Evolutionary conservation across 1,140 invertebrate genomes (phyloP).

Genomic region (Brachionus sp.): DNA sequence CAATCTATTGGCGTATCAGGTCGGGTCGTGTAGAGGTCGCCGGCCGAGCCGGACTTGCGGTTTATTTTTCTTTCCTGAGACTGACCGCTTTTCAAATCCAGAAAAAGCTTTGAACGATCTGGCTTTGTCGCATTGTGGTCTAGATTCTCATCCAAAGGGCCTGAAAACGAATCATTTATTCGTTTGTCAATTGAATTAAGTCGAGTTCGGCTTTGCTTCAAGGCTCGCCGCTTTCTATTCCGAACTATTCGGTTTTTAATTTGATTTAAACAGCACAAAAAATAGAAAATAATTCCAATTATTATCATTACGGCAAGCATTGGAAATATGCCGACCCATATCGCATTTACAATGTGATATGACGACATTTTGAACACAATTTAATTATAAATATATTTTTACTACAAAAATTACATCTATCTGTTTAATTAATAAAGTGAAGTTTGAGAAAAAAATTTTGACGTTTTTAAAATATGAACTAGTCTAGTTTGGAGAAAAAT

Average conservation of each 20-base stretch:
- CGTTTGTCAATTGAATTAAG: neutral
- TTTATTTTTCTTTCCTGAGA: neutral
- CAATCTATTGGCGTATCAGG: neutral
- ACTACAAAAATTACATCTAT: neutral
- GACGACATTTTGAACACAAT: slow-evolving; percentile 31
- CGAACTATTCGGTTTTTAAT: slow-evolving; percentile 4
- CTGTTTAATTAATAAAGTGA: neutral
- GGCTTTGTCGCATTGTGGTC: neutral
- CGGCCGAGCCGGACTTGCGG: neutral
- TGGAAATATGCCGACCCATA: slow-evolving; percentile 44
- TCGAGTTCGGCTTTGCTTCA: neutral
- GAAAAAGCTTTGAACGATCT: neutral
- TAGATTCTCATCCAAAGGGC: neutral
- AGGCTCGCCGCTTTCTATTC: neutral
- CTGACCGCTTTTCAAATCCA: neutral
- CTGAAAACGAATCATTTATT: neutral
- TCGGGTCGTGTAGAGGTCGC: neutral
- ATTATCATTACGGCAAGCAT: slow-evolving; percentile 30
- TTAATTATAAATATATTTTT: neutral
- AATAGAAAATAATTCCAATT: slow-evolving; percentile 29
- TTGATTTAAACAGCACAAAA: slow-evolving; percentile 44
- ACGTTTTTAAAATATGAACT: neutral
- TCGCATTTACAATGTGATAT: slow-evolving; percentile 43
- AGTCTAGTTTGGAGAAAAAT: neutral
- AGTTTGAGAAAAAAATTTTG: neutral